Percentiles rank a stretch among this genome's conserved stretches.
These are phyloP conservation scores for Drosophila subobscura DNA, from an alignment of 1,140 invertebrate species.

Conservation along the genomic window DNA sequence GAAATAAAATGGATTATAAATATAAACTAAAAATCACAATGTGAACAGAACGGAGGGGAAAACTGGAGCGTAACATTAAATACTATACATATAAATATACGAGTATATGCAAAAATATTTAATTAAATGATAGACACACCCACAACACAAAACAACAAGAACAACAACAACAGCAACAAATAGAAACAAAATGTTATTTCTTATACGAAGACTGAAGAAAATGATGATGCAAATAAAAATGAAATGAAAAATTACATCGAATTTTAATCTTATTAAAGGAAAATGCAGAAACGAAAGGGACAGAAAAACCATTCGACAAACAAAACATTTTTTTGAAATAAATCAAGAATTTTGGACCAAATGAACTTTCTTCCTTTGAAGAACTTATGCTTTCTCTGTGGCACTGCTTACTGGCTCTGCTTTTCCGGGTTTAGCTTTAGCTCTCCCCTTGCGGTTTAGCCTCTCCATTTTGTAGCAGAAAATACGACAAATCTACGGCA, in stretches of 20 bases:
- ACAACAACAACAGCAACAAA: constrained; percentile 47
- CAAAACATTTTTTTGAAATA: constrained; percentile 20
- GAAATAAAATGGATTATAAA: constrained; percentile 42
- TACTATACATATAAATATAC: constrained; percentile 38
- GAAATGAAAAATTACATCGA: constrained; percentile 59
- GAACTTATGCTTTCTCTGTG: background rate
- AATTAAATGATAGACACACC: constrained; percentile 63
- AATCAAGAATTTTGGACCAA: constrained; percentile 29
- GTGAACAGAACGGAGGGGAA: constrained; percentile 19
- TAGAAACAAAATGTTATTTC: constrained; percentile 80
- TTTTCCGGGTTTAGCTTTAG: constrained; percentile 7
- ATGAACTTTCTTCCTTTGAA: constrained; percentile 23
- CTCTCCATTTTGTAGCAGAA: constrained; percentile 35
- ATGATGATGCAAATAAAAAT: constrained; percentile 74
- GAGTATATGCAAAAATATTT: constrained; percentile 63
- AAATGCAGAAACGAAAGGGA: background rate
- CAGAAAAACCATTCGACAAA: constrained; percentile 8
- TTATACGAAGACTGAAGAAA: constrained; percentile 83
- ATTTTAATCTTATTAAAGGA: constrained; percentile 15
- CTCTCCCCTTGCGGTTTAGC: too few species aligned
- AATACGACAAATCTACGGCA: constrained; percentile 46
- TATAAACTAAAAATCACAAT: constrained; percentile 50
- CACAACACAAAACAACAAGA: constrained; percentile 48
- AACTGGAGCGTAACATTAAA: constrained; percentile 54
- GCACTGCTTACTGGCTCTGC: background rate